A percentile compares a stretch with the other conserved stretches of the same genome.
Conservation (phyloP, 2,888 invertebrate species). For the Apotomis capreana region DNA sequence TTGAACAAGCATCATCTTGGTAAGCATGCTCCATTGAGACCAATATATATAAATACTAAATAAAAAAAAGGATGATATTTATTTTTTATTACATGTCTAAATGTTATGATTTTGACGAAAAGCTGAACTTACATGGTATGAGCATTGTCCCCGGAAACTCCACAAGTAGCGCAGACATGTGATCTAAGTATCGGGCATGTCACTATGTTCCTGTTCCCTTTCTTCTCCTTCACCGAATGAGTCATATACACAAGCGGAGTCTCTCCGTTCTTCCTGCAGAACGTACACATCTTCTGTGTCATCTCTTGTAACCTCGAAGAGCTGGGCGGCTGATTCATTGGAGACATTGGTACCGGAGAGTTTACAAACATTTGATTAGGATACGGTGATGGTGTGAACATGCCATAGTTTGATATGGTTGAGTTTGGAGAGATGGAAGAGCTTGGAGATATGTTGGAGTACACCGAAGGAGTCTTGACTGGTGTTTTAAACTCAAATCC, state of each 20-base stretch:
- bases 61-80: too few species aligned
- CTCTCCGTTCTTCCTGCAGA: conserved; percentile 77
- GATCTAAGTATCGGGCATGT: conserved; percentile 73
- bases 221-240: conserved; percentile 65
- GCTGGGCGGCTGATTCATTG: conserved; percentile 34
- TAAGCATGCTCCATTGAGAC: too few species aligned
- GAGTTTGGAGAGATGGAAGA: conserved; percentile 36
- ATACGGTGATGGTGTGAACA: conserved; percentile 28
- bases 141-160: conserved; percentile 69
- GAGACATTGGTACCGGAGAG: conserved; percentile 16
- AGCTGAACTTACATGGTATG: conserved; percentile 74
- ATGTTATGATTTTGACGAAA: too few species aligned
- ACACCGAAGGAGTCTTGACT: conserved; percentile 44
- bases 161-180: conserved; percentile 68
- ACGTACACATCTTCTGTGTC: conserved; percentile 63
- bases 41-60: too few species aligned
- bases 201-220: conserved; percentile 62
- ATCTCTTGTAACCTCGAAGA: conserved; percentile 44
- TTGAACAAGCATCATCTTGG: too few species aligned
- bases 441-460: conserved; percentile 43
- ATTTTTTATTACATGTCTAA: too few species aligned
- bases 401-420: conserved; percentile 26
- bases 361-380: neutral
- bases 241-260: conserved; percentile 69
- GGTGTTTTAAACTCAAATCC: conserved; percentile 55